Evolutionary conservation across 2,797 vertebrate genomes (phyloP).

Genomic region (Menidia menidia): DNA sequence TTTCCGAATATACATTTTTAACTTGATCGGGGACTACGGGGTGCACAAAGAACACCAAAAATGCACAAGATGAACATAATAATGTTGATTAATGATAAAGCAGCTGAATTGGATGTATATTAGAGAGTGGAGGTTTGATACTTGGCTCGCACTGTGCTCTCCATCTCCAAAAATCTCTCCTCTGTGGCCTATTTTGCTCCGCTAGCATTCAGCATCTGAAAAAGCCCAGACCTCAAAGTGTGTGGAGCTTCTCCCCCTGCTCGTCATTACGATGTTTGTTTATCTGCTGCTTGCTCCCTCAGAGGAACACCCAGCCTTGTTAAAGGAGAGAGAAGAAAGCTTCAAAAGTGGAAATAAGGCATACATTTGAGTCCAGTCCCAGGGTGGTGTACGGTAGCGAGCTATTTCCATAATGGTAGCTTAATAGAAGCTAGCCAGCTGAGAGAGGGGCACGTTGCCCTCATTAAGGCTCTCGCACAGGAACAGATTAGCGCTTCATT

Average conservation of each 20-base stretch:
- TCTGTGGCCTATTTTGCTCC: constrained; percentile 75
- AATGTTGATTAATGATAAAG: constrained; percentile 51
- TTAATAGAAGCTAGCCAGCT: constrained; percentile 69
- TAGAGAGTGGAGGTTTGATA: constrained; percentile 45
- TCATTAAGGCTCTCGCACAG: constrained; percentile 82
- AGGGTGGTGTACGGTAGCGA: constrained; percentile 53
- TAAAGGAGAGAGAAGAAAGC: constrained; percentile 74
- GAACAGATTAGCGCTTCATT: constrained; percentile 84
- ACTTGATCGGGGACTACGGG: constrained; percentile 11
- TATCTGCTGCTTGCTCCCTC: constrained; percentile 75
- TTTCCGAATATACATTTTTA: constrained; percentile 32
- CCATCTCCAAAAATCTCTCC: constrained; percentile 58
- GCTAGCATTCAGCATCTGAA: constrained; percentile 64
- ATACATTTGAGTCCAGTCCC: constrained; percentile 76
- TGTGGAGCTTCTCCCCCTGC: constrained; percentile 66
- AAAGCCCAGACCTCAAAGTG: constrained; percentile 72
- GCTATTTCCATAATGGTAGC: constrained; percentile 82
- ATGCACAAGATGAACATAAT: constrained; percentile 18
- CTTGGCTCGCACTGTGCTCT: constrained; percentile 47
- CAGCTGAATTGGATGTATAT: constrained; percentile 34
- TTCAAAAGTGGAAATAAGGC: constrained; percentile 83
- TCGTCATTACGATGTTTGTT: constrained; percentile 85
- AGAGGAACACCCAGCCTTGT: constrained; percentile 77
- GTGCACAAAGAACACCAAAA: constrained; percentile 23
- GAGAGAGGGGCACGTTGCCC: constrained; percentile 74